Evolutionary conservation across 2,113 vertebrate genomes (phyloP), one percentile per base, ranked within the genome.

Genomic region (Rana temporaria): DNA sequence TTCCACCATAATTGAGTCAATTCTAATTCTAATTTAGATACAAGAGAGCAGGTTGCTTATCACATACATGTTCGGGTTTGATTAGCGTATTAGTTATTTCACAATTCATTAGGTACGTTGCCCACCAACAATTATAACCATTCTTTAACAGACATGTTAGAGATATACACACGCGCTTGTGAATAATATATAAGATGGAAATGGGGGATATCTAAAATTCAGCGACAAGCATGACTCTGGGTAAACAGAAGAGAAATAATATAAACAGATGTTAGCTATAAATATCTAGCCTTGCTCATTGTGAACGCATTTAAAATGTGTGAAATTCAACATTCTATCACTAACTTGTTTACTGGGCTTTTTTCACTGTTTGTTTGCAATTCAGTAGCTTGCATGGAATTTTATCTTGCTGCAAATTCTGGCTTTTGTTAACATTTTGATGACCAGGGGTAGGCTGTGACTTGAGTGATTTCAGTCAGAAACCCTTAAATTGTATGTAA

Each of bases 251-350:
- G 75, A 4, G 63, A 53, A 68, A 79, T 79, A 68, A 79, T 67
- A 59, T 59, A 79, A 68, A 30, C 77, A 79, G 77, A 68, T 79
- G 77, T 68, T 64, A 34, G 77, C 64, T 79, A 79, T 79, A 79
- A 79, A 79, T 79, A 79, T 79, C 77, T 34, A 24, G 52, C 24
- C 6, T 12, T 22, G 11, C 32, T 79, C 18, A 56, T 34, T 55
- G 30, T 79, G 38, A 66, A 18, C 42, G 66, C 76, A 55, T 32
- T 57, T 20, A 57, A 30, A 34, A 68, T 79, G 55, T 74, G 71
- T 59, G 55, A 73, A 12, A n/a, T 73, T 73, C 11, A 15, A 18
- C 17, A 57, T 32, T 55, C 52, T 19, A 18, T 42, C 20, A 76
- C 59, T 53, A 15, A 53, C 76, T 67, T 78, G 76, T 78, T 66